phyloP scores from a whole-genome alignment of 2,113 vertebrate genomes.

The Thalassarche chlororhynchos region DNA sequence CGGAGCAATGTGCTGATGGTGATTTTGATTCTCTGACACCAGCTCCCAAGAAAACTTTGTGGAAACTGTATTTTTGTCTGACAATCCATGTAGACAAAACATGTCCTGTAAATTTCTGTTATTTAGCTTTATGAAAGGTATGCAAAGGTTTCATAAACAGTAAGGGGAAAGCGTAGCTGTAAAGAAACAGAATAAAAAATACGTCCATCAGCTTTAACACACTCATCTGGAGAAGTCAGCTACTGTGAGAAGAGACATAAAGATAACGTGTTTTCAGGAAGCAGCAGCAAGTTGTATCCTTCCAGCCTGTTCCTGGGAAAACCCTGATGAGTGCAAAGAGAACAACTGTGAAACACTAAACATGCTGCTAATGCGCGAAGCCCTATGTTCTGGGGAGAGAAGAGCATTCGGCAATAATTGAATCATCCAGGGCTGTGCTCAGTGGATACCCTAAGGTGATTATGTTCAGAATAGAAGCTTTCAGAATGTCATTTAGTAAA shows the following conservation, averaged over 20 bases:
- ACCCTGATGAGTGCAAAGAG: conserved; percentile 14
- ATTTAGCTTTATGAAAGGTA: neutral
- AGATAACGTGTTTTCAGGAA: neutral
- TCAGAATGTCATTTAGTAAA: conserved; percentile 76
- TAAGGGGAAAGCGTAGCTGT: neutral
- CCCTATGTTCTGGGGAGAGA: conserved; percentile 35
- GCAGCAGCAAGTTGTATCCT: neutral
- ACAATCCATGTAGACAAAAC: neutral
- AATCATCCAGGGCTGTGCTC: conserved; percentile 63
- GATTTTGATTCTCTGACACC: neutral
- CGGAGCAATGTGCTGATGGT: neutral
- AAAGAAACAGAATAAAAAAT: neutral
- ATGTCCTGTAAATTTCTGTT: neutral
- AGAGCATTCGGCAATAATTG: conserved; percentile 66
- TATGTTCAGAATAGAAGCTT: conserved; percentile 71
- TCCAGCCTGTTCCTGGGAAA: conserved; percentile 2
- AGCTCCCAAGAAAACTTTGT: neutral
- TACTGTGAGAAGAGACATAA: neutral
- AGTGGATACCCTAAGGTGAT: conserved; percentile 70
- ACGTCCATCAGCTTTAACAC: neutral
- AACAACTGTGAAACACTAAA: conserved; percentile 32
- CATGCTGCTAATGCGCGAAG: conserved; percentile 27
- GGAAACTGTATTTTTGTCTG: neutral
- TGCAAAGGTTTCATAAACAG: neutral
- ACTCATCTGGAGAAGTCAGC: neutral